Evolutionary conservation across 1,140 invertebrate species (phyloP).

Genomic region (Diprion similis): DNA sequence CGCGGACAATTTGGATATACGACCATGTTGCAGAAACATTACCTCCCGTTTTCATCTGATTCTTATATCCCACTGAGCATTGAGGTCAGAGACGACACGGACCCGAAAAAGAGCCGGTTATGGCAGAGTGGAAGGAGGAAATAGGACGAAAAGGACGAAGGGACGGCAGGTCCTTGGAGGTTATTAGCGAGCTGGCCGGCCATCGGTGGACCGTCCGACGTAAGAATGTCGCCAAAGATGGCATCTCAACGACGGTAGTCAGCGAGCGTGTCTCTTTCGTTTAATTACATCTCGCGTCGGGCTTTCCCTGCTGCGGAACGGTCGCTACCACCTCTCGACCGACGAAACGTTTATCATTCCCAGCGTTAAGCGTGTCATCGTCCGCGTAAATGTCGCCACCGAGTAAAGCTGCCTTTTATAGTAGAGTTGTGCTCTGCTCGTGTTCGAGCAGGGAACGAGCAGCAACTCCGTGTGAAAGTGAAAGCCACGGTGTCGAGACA

Average conservation of each 20-base stretch:
- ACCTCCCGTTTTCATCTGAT: too few relatives aligned
- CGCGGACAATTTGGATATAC: too few relatives aligned
- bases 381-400: conserved; percentile 11
- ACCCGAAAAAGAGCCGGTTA: too few relatives aligned
- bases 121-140: too few relatives aligned
- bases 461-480: too few relatives aligned
- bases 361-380: conserved; percentile 9
- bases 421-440: background rate
- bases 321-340: background rate
- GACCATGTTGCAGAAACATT: too few relatives aligned
- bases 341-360: conserved; percentile 14
- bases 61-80: too few relatives aligned
- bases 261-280: background rate
- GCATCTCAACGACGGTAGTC: background rate
- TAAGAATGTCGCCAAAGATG: conserved; percentile 3
- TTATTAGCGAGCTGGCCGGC: conserved; percentile 4
- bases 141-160: background rate
- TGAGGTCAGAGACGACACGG: too few relatives aligned
- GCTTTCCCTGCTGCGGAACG: background rate
- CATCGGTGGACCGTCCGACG: background rate
- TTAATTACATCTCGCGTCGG: conserved; percentile 15
- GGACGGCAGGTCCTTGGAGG: background rate
- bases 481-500: too few relatives aligned
- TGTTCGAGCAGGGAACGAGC: too few relatives aligned
- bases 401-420: conserved; percentile 1